Base-by-base conservation (phyloP, 2,797 vertebrate species). In the Choloepus didactylus region DNA sequence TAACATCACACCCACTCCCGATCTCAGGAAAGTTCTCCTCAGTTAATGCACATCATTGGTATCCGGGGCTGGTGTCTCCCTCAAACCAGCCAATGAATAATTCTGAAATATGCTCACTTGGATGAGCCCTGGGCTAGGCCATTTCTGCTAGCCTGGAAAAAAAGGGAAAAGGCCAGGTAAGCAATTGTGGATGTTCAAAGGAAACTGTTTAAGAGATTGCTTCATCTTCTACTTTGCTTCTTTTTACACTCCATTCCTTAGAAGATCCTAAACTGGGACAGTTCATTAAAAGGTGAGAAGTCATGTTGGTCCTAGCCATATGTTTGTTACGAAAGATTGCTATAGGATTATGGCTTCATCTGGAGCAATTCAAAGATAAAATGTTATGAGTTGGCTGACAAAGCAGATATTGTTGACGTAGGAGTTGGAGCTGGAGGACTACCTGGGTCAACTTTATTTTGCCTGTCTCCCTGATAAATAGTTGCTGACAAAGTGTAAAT, bases 401-500 rank as follows among this genome's bases (percentile, higher is more conserved):
- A 94, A 29, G 66, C 15, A 69, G 76, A 96, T 59, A 49, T 29
- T 10, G 49, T 56, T 46, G 82, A 80, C 73, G 59, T 89, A 66
- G 66, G 76, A 59, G n/a, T 21, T 93, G 76, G 72, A 69, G 62
- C 29, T 62, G 90, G 25, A 89, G 67, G 89, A 85, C 41, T 69
- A 82, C 83, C 60, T 51, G 62, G 62, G 95, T 86, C 51, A 38
- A 64, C 86, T 79, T 46, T 97, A 96, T 97, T 77, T 96, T 96
- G 89, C 91, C 95, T 89, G 67, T 72, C 94, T 21, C 0, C 56
- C 97, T 97, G 96, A 96, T 97, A 98, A 98, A 98, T 89, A 98
- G 97, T 97, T 97, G 96, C 90, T 92, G 96, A 97, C 89, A 96
- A 97, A 97, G 73, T 96, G 95, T 96, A 91, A 89, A 92, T 91